These are phyloP conservation scores for Sinocyclocheilus maitianheensis DNA, from an alignment of 2,113 vertebrate genomes.

Conservation along the genomic window DNA sequence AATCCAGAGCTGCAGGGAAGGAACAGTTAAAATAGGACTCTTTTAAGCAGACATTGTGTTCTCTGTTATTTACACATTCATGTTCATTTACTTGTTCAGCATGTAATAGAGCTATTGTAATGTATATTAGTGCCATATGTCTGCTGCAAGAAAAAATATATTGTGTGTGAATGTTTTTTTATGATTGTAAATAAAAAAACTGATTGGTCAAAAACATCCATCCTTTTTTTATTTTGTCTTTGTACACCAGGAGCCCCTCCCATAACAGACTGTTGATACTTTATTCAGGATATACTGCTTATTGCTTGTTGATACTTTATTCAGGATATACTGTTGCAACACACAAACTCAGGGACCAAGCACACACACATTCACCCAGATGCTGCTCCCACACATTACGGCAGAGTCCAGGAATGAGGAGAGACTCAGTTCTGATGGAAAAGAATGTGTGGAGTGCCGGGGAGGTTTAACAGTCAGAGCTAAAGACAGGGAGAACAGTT, in stretches of 20 bases:
- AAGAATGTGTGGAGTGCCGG: background rate
- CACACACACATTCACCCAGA: background rate
- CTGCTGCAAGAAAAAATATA: conserved; percentile 24
- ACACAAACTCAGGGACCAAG: background rate
- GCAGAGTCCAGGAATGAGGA: conserved; percentile 33
- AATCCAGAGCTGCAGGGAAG: conserved; percentile 80
- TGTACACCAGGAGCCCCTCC: conserved; percentile 57
- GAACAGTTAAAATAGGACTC: conserved; percentile 87
- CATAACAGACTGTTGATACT: conserved; percentile 56
- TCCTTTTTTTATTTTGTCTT: conserved; percentile 60
- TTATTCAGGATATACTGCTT: no score
- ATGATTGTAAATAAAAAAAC: conserved; percentile 59
- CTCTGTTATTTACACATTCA: background rate
- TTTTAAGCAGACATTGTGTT: conserved; percentile 74
- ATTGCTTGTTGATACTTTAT: conserved; percentile 41
- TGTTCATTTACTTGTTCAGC: background rate
- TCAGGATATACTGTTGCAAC: conserved; percentile 54
- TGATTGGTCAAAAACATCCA: conserved; percentile 52
- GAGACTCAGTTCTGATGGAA: background rate
- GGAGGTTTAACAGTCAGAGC: background rate
- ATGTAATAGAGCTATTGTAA: background rate
- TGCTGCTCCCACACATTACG: conserved; percentile 6
- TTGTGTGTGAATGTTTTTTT: conserved; percentile 33
- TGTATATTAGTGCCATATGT: conserved; percentile 27
- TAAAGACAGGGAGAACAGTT: background rate